phyloP scores from a whole-genome alignment of 2,888 invertebrate genomes.

The Trissolcus japonicus region DNA sequence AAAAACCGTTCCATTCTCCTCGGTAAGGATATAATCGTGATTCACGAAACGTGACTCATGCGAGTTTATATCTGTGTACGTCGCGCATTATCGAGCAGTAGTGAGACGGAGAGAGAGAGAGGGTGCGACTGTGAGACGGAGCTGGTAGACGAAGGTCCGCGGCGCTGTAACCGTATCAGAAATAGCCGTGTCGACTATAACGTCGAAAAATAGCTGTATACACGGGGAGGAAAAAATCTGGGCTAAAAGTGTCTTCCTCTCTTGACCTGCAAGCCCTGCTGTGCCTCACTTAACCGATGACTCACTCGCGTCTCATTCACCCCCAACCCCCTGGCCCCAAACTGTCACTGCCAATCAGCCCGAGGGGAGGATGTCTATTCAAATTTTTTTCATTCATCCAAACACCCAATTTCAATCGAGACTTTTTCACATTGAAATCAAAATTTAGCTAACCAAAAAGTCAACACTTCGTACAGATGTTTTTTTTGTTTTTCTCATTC shows the following conservation, averaged over 20 bases:
- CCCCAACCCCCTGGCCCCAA: background rate
- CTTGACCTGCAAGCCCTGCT: conserved; percentile 71
- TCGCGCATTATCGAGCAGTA: conserved; percentile 56
- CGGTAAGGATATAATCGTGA: conserved; percentile 61
- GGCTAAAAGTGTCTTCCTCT: conserved; percentile 73
- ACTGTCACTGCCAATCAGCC: conserved; percentile 9
- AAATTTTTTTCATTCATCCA: conserved; percentile 10
- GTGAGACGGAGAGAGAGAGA: conserved; percentile 37
- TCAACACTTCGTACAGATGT: no score
- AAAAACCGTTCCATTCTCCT: conserved; percentile 59
- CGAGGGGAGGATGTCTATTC: conserved; percentile 5
- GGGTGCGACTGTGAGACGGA: conserved; percentile 39
- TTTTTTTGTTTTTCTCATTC: no score
- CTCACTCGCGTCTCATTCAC: conserved; percentile 59
- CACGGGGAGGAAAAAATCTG: conserved; percentile 67
- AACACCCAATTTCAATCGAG: no score
- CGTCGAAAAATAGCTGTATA: conserved; percentile 45
- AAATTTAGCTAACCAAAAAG: no score
- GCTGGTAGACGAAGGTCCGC: conserved; percentile 55
- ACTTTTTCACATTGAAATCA: no score
- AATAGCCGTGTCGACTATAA: conserved; percentile 47
- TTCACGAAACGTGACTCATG: conserved; percentile 60
- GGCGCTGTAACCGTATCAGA: conserved; percentile 54
- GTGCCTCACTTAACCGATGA: conserved; percentile 69
- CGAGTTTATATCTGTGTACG: conserved; percentile 52